These are phyloP conservation scores for Ctenoplectra terminalis DNA, from an alignment of 1,140 invertebrate species.

Conservation along the genomic window DNA sequence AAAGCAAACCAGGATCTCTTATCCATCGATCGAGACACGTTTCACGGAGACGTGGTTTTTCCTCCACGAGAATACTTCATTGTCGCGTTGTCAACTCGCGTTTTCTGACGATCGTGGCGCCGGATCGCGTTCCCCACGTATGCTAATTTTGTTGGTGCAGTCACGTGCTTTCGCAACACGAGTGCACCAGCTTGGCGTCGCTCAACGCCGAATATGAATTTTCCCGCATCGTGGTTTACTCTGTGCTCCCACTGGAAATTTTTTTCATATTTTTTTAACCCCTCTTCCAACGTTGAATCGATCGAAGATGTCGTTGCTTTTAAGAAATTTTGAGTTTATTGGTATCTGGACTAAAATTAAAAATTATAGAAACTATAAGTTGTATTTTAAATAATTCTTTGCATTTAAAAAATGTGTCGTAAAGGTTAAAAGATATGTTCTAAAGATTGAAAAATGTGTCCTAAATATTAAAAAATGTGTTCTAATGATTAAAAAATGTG, in stretches of 20 bases:
- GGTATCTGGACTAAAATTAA: too few relatives aligned
- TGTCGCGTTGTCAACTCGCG: conserved; percentile 63
- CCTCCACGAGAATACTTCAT: conserved; percentile 38
- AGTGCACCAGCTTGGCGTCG: conserved; percentile 3
- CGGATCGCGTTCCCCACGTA: conserved; percentile 42
- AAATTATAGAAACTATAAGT: too few relatives aligned
- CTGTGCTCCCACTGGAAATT: too few relatives aligned
- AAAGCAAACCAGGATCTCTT: neutral
- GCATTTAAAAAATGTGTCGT: too few relatives aligned
- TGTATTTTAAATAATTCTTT: too few relatives aligned
- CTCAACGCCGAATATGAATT: neutral
- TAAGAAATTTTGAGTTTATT: neutral
- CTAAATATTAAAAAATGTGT: too few relatives aligned
- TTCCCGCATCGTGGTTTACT: neutral
- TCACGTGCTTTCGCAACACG: conserved; percentile 54
- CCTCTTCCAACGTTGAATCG: too few relatives aligned
- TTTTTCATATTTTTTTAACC: neutral
- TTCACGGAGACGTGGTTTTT: neutral
- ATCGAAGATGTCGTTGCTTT: neutral
- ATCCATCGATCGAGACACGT: neutral
- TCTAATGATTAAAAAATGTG: too few relatives aligned
- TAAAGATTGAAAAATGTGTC: too few relatives aligned
- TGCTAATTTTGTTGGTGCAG: conserved; percentile 64
- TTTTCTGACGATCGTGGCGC: conserved; percentile 32
- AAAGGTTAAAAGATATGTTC: too few relatives aligned